Evolutionary conservation across 2,113 vertebrate genomes (phyloP).

Genomic region (Nothoprocta perdicaria): DNA sequence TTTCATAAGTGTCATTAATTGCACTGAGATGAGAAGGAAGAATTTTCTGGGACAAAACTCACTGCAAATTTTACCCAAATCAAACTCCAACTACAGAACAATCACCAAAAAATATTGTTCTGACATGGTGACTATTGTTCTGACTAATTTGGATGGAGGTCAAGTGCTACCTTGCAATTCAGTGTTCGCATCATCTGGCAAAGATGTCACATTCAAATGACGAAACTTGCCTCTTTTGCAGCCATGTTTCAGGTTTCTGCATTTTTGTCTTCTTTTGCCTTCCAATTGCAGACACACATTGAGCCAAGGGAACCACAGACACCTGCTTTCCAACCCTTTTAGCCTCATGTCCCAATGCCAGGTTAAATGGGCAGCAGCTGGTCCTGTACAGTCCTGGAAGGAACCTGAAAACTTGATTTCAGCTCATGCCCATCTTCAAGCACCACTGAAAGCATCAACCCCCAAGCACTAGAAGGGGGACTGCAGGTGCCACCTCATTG

Average conservation of each 20-base stretch:
- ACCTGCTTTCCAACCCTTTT: not conserved
- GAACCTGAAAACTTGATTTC: not conserved
- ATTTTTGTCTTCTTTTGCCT: not conserved
- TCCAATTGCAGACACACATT: not conserved
- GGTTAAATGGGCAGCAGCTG: not conserved
- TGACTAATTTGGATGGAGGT: not conserved
- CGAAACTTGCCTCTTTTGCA: not conserved
- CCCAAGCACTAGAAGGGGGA: not conserved
- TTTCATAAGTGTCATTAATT: constrained; percentile 38
- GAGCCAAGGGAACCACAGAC: not conserved
- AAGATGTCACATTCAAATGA: not conserved
- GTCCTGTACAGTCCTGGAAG: not conserved
- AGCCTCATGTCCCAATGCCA: not conserved
- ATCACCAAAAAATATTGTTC: not conserved
- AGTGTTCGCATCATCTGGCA: not conserved
- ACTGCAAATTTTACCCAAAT: constrained; percentile 10
- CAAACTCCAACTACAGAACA: constrained; percentile 4
- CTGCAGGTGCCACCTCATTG: not conserved
- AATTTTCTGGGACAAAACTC: constrained; percentile 17
- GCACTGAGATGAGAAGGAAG: not conserved
- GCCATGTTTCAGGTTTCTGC: not conserved
- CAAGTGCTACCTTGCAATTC: not conserved
- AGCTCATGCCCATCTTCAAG: not conserved
- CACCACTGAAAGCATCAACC: not conserved
- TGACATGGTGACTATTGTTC: constrained; percentile 3